Evolutionary conservation across 2,113 vertebrate species (phyloP).

Genomic region (Halcyon senegalensis): DNA sequence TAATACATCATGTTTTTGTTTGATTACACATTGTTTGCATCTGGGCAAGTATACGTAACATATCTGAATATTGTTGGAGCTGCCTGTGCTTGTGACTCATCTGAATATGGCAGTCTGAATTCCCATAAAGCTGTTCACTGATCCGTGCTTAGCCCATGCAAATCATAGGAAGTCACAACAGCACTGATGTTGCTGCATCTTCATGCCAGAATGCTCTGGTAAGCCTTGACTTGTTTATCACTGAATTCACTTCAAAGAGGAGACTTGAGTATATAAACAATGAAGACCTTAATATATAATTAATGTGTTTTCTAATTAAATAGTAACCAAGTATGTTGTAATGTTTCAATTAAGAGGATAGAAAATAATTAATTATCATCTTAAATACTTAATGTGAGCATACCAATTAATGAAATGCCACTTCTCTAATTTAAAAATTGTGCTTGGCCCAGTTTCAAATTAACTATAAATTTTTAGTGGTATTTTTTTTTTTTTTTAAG

Average conservation of each 20-base stretch:
- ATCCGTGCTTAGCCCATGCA: not conserved
- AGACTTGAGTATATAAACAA: slow-evolving; percentile 18
- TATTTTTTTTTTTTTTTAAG: not conserved
- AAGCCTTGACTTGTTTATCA: slow-evolving; percentile 32
- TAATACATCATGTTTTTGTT: not conserved
- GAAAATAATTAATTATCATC: slow-evolving; percentile 48
- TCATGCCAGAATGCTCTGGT: slow-evolving; percentile 41
- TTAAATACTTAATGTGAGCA: slow-evolving; percentile 57
- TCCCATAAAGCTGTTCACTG: not conserved
- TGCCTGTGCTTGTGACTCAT: not conserved
- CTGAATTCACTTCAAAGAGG: slow-evolving; percentile 18
- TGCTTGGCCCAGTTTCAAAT: not conserved
- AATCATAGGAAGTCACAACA: not conserved
- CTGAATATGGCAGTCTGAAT: not conserved
- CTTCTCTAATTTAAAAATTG: slow-evolving; percentile 41
- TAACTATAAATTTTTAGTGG: not conserved
- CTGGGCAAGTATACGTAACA: not conserved
- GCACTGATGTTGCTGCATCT: not conserved
- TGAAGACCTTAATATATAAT: slow-evolving; percentile 36
- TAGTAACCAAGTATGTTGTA: slow-evolving; percentile 29
- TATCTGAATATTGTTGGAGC: not conserved
- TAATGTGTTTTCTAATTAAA: slow-evolving; percentile 64
- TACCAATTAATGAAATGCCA: slow-evolving; percentile 41
- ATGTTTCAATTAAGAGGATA: slow-evolving; percentile 46
- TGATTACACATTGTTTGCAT: not conserved